A percentile compares a stretch with the other conserved stretches of the same genome.
Conservation (phyloP, 1,140 invertebrate genomes). For the Drosophila ohnishii region DNA sequence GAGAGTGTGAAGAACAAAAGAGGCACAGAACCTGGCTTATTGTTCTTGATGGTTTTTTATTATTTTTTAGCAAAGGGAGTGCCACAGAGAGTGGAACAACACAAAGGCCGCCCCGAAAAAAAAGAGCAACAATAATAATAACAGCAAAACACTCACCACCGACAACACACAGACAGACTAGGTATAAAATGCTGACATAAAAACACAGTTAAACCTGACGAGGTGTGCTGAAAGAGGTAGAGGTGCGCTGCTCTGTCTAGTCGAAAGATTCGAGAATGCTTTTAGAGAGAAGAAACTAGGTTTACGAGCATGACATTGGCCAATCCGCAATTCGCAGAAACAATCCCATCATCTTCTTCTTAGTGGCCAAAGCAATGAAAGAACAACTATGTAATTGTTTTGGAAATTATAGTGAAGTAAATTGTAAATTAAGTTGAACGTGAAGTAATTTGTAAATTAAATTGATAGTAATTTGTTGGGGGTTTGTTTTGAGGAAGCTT, state of each 20-base stretch:
- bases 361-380: neutral
- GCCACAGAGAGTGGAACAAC: slow-evolving; percentile 38
- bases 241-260: slow-evolving; percentile 21
- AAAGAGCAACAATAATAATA: slow-evolving; percentile 33
- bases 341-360: slow-evolving; percentile 14
- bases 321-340: slow-evolving; percentile 58
- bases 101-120: slow-evolving; percentile 40
- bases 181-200: slow-evolving; percentile 67
- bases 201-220: slow-evolving; percentile 65
- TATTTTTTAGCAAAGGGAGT: slow-evolving; percentile 22
- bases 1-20: slow-evolving; percentile 56
- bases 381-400: slow-evolving; percentile 21
- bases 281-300: slow-evolving; percentile 64
- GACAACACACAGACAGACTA: slow-evolving; percentile 20
- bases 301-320: slow-evolving; percentile 65
- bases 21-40: slow-evolving; percentile 43
- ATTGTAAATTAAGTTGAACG: neutral
- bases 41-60: slow-evolving; percentile 36
- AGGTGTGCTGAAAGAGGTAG: slow-evolving; percentile 8
- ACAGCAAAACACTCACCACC: slow-evolving; percentile 44
- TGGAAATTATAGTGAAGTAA: neutral
- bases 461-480: neutral
- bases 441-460: neutral
- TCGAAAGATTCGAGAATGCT: slow-evolving; percentile 48
- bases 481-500: neutral